Base-by-base conservation (phyloP, 2,888 invertebrate species). In the Rhogogaster chlorosoma region DNA sequence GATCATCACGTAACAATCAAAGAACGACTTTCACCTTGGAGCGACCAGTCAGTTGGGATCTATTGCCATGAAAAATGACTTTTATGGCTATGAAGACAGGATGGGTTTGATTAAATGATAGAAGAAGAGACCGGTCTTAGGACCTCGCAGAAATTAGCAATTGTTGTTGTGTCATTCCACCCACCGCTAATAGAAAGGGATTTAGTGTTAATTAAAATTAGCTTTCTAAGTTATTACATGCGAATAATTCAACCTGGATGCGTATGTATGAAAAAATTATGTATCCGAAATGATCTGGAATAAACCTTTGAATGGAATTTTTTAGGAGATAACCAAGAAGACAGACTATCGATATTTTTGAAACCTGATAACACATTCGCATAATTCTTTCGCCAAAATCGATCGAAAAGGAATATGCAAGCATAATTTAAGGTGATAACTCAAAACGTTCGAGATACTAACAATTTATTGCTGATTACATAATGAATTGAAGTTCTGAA, bases 21-120 rank as follows among this genome's bases (percentile, higher is more conserved):
- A 77, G 32, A 53, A 77, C 49, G 26, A 77, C 77, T 77, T 77
- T 77, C 77, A 49, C 49, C 53, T 18, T 32, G 49, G 77, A 53
- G 9, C 32, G 77, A 45, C 49, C 10, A 53, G 32, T 29, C 29
- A 29, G 12, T 53, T 10, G 29, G 3, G 29, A 53, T 22, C 53
- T 9, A 1, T 15, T 18, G n/a, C 53, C 9, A 36, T 29, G 4
- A 38, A 26, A 71, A 75, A 38, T 15, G 15, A 2, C 12, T 36
- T 45, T 75, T 75, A 29, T 38, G 45, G 2, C 15, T n/a, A 42
- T 73, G 71, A 71, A 9, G 38, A 22, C 36, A 22, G 42, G 15
- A 38, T 26, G 18, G 32, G 70, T 42, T 38, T 38, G 71, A 73
- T 42, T 15, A 6, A 42, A 73, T 12, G 71, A 42, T 73, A 22